Evolutionary conservation across 2,888 invertebrate genomes (phyloP), one percentile per base, ranked within the genome.

Genomic region (Crocallis elinguaria): DNA sequence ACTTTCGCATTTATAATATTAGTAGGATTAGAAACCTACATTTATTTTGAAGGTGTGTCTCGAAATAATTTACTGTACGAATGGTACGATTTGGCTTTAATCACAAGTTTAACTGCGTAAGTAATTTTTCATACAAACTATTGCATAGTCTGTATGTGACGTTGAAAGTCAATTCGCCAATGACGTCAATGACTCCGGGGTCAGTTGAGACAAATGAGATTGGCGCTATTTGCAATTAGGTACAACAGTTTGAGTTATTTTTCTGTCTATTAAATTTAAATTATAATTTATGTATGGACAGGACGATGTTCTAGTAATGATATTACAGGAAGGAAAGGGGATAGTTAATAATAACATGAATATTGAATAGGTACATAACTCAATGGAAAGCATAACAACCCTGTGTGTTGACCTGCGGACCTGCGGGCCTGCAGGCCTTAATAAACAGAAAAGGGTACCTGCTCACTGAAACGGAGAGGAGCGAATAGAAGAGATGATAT

Each of bases 131-230:
- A 8, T 14, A 35, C 3, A 35, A 23, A 13, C 19, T 36, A 12
- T 17, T 8, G 13, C 1, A 19, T 16, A 2, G 5, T 29, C 29
- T 17, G 8, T 16, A 6, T 29, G 13, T 38, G 38, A 38, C 48
- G 36, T 44, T 55, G 51, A 53, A 48, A 50, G 43, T 52, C 43
- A 25, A n/a, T 44, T 27, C 29, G 33, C 16, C 6, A 13, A 45
- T 62, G 62, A 66, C 64, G 64, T 64, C 64, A 66, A 61, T 66
- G 64, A 38, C 64, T 44, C 32, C 43, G 33, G 55, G 60, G 62
- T 64, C 57, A 60, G 41, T 48, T 30, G 16, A 35, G 30, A 12
- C 21, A 21, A 11, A 25, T 52, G 38, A 17, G 21, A 11, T 16
- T n/a, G n/a, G 1, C 30, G 12, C 30, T 30, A 30, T 27, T 39